A percentile compares a stretch with the other conserved stretches of the same genome.
Conservation (phyloP, 2,113 vertebrate genomes). For the Lethenteron camtschaticum region DNA sequence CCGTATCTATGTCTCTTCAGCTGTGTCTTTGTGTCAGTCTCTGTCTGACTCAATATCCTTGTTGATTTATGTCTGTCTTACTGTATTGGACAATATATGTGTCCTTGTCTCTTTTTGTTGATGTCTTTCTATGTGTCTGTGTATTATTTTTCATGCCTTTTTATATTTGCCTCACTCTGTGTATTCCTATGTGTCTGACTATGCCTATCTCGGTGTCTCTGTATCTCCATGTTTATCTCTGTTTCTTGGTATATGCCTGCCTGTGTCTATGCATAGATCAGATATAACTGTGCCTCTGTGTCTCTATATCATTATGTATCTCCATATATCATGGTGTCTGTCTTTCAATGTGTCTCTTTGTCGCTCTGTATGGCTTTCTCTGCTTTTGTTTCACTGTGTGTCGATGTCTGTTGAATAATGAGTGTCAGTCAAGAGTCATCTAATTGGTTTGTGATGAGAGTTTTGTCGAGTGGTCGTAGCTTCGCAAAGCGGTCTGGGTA, state of each 20-base stretch:
- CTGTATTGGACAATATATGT: not conserved
- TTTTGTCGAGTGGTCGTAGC: too few species aligned
- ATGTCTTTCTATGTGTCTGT: not conserved
- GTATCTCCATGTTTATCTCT: not conserved
- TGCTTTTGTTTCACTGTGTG: not conserved
- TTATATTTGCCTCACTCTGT: not conserved
- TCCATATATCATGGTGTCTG: not conserved
- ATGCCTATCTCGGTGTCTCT: not conserved
- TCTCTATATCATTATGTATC: not conserved
- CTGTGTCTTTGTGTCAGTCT: not conserved
- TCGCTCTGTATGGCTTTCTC: not conserved
- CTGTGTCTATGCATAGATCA: not conserved
- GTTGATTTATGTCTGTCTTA: not conserved
- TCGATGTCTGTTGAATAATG: not conserved
- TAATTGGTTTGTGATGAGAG: too few species aligned
- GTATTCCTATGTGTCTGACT: not conserved
- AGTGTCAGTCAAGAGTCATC: too few species aligned
- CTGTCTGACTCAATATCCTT: not conserved
- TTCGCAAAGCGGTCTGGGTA: too few species aligned
- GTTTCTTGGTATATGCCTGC: not conserved
- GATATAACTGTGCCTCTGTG: not conserved
- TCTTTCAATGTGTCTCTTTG: not conserved
- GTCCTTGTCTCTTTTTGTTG: not conserved
- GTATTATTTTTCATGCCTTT: not conserved
- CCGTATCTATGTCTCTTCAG: not conserved